phyloP scores from a whole-genome alignment of 2,888 invertebrate species.

The Monoplex corrugatus region DNA sequence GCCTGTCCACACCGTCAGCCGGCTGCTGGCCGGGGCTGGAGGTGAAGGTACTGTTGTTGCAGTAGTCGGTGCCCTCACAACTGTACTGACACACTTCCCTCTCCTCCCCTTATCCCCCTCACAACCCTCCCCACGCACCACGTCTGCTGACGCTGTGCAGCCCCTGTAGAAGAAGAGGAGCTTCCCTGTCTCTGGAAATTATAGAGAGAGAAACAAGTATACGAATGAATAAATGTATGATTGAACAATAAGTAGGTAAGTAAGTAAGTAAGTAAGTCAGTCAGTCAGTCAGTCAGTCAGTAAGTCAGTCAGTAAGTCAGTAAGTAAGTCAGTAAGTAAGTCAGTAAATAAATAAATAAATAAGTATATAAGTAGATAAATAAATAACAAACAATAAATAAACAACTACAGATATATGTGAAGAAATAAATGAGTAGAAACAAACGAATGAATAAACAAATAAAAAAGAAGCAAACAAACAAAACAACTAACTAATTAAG shows the following conservation, averaged over 20 bases:
- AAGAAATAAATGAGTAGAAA: too few relatives aligned
- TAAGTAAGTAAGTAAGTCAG: not conserved
- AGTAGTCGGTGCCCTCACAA: conserved; percentile 48
- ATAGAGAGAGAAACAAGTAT: not conserved
- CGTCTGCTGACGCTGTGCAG: conserved; percentile 30
- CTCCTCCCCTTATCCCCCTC: not conserved
- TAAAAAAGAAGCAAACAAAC: too few relatives aligned
- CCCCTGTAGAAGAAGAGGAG: conserved; percentile 47
- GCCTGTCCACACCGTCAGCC: not conserved
- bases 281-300: not conserved
- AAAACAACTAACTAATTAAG: too few relatives aligned
- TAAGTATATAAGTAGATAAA: too few relatives aligned
- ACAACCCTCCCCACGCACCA: conserved; percentile 40
- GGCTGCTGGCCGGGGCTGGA: not conserved
- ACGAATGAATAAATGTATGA: not conserved
- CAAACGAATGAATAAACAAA: too few relatives aligned
- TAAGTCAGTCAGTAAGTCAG: too few relatives aligned
- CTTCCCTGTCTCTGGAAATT: conserved; percentile 33
- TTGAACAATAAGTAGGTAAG: not conserved
- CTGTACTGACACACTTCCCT: conserved; percentile 44
- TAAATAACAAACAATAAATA: too few relatives aligned
- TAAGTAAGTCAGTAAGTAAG: not conserved
- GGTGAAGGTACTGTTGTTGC: conserved; percentile 44
- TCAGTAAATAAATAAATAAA: too few relatives aligned
- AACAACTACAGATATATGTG: too few relatives aligned